Conservation (phyloP, 1,140 invertebrate species). For the Drosophila sproati region DNA sequence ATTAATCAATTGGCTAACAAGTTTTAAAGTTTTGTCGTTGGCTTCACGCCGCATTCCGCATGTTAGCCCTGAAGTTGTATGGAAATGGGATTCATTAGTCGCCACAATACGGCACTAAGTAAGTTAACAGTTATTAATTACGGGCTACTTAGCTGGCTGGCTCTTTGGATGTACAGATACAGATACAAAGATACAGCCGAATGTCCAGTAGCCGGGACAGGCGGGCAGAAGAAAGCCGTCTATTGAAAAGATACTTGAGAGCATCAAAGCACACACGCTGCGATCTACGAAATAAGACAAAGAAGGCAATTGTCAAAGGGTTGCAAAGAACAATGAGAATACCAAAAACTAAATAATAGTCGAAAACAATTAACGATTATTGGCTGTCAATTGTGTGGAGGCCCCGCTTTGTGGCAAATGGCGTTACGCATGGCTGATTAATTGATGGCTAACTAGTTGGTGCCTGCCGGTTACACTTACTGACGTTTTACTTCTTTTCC, state of each 20-base stretch:
- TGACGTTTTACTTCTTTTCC: background rate
- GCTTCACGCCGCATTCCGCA: constrained; percentile 42
- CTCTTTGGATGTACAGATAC: background rate
- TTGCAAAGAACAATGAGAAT: constrained; percentile 38
- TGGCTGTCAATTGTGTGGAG: constrained; percentile 63
- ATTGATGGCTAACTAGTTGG: constrained; percentile 50
- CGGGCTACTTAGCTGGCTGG: constrained; percentile 33
- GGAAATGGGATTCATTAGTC: constrained; percentile 71
- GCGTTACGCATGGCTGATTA: constrained; percentile 75
- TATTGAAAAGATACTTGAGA: constrained; percentile 67
- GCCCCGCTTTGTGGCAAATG: constrained; percentile 73
- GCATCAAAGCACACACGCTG: constrained; percentile 66
- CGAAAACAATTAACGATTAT: constrained; percentile 77
- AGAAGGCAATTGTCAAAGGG: constrained; percentile 62
- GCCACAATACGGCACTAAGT: constrained; percentile 64
- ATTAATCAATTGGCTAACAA: constrained; percentile 45
- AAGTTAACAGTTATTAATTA: constrained; percentile 78
- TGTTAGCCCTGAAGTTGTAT: constrained; percentile 11
- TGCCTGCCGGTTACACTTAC: constrained; percentile 1
- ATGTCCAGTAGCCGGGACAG: constrained; percentile 51
- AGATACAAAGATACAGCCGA: background rate
- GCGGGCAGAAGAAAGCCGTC: constrained; percentile 29
- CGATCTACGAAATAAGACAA: constrained; percentile 52
- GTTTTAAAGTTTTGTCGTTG: constrained; percentile 13
- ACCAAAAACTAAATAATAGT: constrained; percentile 21